Conservation (phyloP, 2,888 invertebrate genomes). For the Aspidiotus rigidus region DNA sequence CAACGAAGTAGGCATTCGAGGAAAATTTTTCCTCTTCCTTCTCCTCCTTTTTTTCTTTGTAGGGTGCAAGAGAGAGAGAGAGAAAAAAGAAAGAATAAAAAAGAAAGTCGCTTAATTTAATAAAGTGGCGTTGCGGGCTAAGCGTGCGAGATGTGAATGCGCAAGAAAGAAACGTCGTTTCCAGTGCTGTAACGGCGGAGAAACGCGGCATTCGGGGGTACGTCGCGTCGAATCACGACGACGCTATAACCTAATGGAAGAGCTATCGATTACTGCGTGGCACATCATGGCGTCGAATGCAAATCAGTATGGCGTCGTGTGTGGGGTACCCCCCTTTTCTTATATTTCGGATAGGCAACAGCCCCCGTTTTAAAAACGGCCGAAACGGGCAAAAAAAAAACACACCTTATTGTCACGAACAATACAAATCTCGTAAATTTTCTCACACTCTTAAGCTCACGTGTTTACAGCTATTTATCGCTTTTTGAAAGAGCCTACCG, state of each 20-base stretch:
- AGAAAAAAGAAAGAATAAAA: background rate
- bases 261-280: constrained; percentile 33
- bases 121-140: constrained; percentile 33
- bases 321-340: constrained; percentile 20
- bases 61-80: background rate
- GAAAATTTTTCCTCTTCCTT: background rate
- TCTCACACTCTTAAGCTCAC: constrained; percentile 33
- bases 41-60: background rate
- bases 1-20: constrained; percentile 1
- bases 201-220: background rate
- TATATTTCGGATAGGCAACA: background rate
- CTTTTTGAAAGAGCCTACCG: constrained; percentile 32
- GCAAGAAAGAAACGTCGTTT: constrained; percentile 28
- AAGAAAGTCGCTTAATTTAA: constrained; percentile 32
- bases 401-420: constrained; percentile 33
- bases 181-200: background rate
- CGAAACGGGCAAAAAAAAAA: constrained; percentile 7
- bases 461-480: constrained; percentile 33
- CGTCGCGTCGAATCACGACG: constrained; percentile 33
- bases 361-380: background rate
- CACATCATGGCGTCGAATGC: constrained; percentile 34
- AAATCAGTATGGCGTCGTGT: constrained; percentile 35
- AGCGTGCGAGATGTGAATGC: constrained; percentile 33
- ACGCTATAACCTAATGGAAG: constrained; percentile 33
- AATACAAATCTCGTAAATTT: constrained; percentile 33